Conservation (phyloP, 2,888 invertebrate genomes). For the Biston stratarius region DNA sequence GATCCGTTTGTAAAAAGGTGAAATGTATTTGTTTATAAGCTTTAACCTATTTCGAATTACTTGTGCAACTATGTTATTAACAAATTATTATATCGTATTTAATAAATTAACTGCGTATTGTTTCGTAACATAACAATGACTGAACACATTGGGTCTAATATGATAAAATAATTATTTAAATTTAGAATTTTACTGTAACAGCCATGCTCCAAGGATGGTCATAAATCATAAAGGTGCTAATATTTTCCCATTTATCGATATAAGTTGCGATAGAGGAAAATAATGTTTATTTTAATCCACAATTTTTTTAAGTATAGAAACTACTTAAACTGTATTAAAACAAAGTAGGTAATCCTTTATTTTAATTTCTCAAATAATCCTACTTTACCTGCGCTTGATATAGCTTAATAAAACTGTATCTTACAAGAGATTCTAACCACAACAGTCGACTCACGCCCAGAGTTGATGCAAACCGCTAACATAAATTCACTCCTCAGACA, state of each 20-base stretch:
- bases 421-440: conserved; percentile 32
- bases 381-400: conserved; percentile 27
- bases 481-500: conserved; percentile 52
- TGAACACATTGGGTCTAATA: not conserved
- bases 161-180: conserved; percentile 2
- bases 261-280: conserved; percentile 16
- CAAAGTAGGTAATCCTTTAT: no score
- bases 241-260: conserved; percentile 18
- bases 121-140: not conserved
- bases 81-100: no score
- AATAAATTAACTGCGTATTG: no score
- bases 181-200: conserved; percentile 13
- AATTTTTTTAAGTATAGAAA: no score
- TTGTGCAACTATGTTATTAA: no score
- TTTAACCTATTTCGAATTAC: not conserved
- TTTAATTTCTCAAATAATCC: conserved; percentile 8
- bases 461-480: conserved; percentile 47
- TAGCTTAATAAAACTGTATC: conserved; percentile 29
- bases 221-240: conserved; percentile 26
- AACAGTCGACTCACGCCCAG: conserved; percentile 40
- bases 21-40: conserved; percentile 6
- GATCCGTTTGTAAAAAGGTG: conserved; percentile 15
- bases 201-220: conserved; percentile 11
- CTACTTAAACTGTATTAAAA: not conserved
- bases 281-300: conserved; percentile 15